Base-by-base conservation (phyloP, 1,140 invertebrate genomes). In the Globodera ellingtonae region DNA sequence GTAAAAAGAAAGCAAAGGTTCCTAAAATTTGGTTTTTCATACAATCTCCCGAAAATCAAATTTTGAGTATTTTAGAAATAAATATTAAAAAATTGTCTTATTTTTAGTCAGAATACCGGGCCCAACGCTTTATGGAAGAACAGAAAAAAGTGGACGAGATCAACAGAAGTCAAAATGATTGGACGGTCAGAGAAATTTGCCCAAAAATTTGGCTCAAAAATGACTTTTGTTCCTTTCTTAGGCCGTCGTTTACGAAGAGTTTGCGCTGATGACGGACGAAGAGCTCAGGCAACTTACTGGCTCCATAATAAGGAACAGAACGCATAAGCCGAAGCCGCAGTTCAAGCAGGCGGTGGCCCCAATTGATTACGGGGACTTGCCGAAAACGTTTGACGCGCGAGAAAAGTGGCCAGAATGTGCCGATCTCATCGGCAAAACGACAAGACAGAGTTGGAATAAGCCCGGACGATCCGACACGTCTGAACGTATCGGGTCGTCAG, bases 391-490 rank as follows among this genome's bases (percentile, higher is more conserved):
- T 96, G 95, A 35, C 35, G 35, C 35, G 35, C 35, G 35, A 35
- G 1, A 35, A 35, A 35, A 35, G 35, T 35, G 35, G 95, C 93
- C 94, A 18, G n/a, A 94, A 84, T 97, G 95, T 86, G 93, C 94
- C 0, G 94, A 94, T 0, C 81, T 91, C 15, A 78, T 78, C 35
- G 89, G 89, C 79, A 90, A 90, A 84, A 86, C 91, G 73, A 78
- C 91, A 52, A 91, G 91, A 81, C 91, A 91, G 82, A 90, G 90
- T n/a, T 21, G 18, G 66, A 35, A 35, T 78, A 90, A 90, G 35
- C 35, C 35, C 35, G 1, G 84, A 86, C 91, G 72, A 79, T 91
- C 56, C 91, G 91, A 81, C 91, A 91, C 82, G 90, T 90, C n/a
- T 10, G n/a, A 21, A 21, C 35, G 24, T 24, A 24, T 24, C 24